phyloP scores from a whole-genome alignment of 92 coral and sea anemone species.

The Muricea muricata region DNA sequence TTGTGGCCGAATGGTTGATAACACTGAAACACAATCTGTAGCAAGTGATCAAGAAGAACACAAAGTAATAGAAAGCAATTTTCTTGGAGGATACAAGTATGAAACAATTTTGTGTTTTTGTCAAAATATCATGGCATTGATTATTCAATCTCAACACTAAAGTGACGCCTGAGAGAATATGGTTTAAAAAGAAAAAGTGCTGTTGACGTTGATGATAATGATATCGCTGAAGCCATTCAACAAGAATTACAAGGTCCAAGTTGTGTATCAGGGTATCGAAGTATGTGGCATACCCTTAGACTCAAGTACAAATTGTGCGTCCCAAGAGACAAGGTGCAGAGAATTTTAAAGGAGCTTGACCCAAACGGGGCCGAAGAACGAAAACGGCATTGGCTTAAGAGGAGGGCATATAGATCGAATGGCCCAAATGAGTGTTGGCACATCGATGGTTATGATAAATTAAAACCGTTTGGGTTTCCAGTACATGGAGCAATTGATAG shows the following conservation, averaged over 20 bases:
- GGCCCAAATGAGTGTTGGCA: conserved; percentile 63
- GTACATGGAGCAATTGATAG: conserved; percentile 27
- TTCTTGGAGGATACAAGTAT: conserved; percentile 51
- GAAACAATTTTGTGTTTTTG: conserved; percentile 55
- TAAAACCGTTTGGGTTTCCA: conserved; percentile 24
- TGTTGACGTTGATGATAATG: conserved; percentile 28
- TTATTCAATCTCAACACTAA: conserved; percentile 50
- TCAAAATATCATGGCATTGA: conserved; percentile 36
- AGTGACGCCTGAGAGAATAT: conserved; percentile 42
- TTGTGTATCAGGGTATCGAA: conserved; percentile 47
- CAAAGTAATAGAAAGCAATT: conserved; percentile 41
- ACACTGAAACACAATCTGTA: conserved; percentile 39
- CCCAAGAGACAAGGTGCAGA: conserved; percentile 47
- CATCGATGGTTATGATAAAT: conserved; percentile 44
- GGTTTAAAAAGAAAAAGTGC: conserved; percentile 27
- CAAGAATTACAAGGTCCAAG: conserved; percentile 47
- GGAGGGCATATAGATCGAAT: conserved; percentile 43
- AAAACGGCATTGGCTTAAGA: conserved; percentile 48
- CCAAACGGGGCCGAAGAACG: conserved; percentile 49
- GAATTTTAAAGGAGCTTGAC: conserved; percentile 39
- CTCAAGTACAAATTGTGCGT: conserved; percentile 46
- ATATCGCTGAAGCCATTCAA: conserved; percentile 23
- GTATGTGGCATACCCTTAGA: conserved; percentile 48
- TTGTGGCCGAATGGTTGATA: conserved; percentile 42
- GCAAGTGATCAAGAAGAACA: conserved; percentile 30